phyloP scores from a whole-genome alignment of 2,113 vertebrate species.

The Heliornis fulica region DNA sequence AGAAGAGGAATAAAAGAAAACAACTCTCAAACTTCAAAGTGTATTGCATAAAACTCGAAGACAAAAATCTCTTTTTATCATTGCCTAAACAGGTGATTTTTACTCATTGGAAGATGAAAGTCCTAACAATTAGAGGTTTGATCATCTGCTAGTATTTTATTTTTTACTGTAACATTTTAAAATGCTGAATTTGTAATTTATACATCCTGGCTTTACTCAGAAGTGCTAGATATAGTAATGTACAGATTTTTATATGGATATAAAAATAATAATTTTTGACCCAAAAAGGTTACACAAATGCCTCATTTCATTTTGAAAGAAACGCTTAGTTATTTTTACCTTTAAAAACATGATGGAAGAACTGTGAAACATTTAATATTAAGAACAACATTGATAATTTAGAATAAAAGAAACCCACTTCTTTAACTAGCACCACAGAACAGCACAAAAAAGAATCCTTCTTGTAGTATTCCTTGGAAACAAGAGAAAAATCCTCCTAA shows the following conservation, averaged over 20 bases:
- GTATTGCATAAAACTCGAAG: background rate
- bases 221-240: background rate
- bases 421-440: background rate
- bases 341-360: background rate
- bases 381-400: background rate
- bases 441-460: background rate
- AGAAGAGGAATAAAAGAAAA: background rate
- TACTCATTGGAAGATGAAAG: background rate
- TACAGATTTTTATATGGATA: background rate
- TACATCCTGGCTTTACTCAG: background rate
- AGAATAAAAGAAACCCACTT: background rate
- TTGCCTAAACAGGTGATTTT: background rate
- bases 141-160: background rate
- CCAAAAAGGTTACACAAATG: background rate
- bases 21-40: background rate
- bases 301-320: background rate
- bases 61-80: background rate
- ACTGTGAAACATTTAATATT: background rate
- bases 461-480: background rate
- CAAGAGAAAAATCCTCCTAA: background rate
- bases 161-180: background rate
- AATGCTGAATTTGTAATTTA: background rate
- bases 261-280: background rate
- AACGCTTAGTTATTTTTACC: background rate
- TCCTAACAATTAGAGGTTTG: background rate